Conservation (phyloP, 35 echinoderm and acorn worm genomes). For the Lytechinus pictus region DNA sequence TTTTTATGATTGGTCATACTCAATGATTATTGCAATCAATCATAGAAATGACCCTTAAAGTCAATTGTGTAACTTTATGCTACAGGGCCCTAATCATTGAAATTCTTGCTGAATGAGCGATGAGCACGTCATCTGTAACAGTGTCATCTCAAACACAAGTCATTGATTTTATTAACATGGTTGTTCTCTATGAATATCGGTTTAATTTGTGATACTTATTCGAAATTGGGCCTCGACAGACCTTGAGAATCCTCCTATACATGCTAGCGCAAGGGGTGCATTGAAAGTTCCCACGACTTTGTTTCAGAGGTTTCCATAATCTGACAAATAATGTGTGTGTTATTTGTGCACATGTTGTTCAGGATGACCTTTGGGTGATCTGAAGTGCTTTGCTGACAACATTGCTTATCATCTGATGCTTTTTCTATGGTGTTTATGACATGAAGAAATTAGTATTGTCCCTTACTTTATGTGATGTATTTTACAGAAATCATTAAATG, state of each 20-base stretch:
- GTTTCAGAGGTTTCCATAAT: neutral
- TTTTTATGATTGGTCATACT: too few relatives aligned
- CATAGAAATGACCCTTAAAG: too few relatives aligned
- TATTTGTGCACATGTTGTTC: neutral
- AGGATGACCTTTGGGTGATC: conserved; percentile 8
- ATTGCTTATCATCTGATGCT: neutral
- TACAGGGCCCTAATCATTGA: too few relatives aligned
- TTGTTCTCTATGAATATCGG: neutral
- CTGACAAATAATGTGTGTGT: neutral
- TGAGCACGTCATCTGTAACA: neutral
- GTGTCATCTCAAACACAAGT: neutral
- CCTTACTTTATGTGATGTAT: neutral
- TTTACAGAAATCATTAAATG: too few relatives aligned
- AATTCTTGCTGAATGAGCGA: neutral
- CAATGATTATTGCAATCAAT: too few relatives aligned
- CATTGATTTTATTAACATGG: neutral
- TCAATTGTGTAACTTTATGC: too few relatives aligned
- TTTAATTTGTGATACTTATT: neutral
- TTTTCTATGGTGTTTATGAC: neutral
- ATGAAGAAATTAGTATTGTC: neutral
- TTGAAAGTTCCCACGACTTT: conserved; percentile 1
- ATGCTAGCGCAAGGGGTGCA: neutral
- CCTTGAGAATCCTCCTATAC: neutral
- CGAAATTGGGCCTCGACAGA: neutral
- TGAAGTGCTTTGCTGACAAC: neutral